Percentiles rank a stretch among this genome's conserved stretches.
Evolutionary conservation across 1,140 invertebrate species (phyloP).

Genomic region (Eriocheir sinensis): DNA sequence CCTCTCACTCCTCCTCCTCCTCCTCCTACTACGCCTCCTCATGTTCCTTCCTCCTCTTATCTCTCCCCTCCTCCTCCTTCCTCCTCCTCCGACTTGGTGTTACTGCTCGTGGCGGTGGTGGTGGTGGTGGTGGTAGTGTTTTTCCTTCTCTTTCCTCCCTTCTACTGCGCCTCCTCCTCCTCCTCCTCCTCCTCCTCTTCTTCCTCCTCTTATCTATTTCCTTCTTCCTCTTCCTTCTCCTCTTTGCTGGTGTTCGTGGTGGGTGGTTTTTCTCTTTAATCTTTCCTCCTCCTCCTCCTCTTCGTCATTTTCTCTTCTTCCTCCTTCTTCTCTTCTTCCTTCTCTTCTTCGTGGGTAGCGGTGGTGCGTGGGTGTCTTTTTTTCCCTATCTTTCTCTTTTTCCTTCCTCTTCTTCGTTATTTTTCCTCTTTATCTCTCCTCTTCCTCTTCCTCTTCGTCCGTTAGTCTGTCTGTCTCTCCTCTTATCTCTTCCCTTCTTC

Average conservation of each 20-base stretch:
- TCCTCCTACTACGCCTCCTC: neutral
- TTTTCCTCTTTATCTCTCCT: neutral
- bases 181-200: too few species aligned
- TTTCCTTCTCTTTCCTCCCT: too few species aligned
- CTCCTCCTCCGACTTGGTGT: neutral
- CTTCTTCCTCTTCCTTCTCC: too few species aligned
- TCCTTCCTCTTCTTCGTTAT: neutral
- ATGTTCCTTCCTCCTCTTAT: neutral
- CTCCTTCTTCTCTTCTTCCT: neutral
- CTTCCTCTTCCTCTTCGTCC: neutral
- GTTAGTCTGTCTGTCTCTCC: too few species aligned
- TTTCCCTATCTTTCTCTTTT: conserved; percentile 21
- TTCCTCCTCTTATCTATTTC: neutral
- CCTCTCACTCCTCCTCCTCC: neutral
- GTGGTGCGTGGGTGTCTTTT: neutral
- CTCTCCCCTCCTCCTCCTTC: neutral
- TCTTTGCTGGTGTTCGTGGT: too few species aligned
- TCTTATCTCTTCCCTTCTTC: neutral
- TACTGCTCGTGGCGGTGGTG: conserved; percentile 31
- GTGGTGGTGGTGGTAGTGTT: too few species aligned
- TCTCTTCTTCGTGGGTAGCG: neutral
- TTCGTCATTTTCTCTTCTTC: neutral
- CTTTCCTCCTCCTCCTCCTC: neutral
- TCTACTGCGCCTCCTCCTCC: too few species aligned
- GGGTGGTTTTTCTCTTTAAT: too few species aligned